Evolutionary conservation across 1,140 invertebrate genomes (phyloP).

Genomic region (Nixonia krombeini): DNA sequence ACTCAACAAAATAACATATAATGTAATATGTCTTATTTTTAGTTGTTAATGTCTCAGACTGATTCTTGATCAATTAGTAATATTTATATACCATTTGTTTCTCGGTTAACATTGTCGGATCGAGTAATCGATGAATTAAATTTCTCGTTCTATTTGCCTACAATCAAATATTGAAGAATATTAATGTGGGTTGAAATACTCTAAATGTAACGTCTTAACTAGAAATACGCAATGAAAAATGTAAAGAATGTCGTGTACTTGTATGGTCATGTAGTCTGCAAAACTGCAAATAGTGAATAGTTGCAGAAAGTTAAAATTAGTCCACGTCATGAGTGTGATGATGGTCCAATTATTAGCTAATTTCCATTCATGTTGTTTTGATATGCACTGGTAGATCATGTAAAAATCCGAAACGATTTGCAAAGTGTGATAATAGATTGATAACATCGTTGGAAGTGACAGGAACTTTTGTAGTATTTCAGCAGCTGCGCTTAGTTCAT

Average conservation of each 20-base stretch:
- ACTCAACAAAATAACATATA: too few relatives aligned
- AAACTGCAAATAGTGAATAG: slow-evolving; percentile 24
- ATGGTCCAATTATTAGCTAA: slow-evolving; percentile 7
- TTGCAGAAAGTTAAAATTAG: slow-evolving; percentile 29
- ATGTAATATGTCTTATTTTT: too few relatives aligned
- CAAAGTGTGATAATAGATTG: slow-evolving; percentile 19
- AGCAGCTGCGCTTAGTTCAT: slow-evolving; percentile 12
- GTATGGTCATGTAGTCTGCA: background rate
- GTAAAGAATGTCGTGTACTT: background rate
- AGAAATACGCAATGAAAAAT: too few relatives aligned
- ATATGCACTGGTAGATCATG: slow-evolving; percentile 13
- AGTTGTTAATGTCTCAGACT: too few relatives aligned
- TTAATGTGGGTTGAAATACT: background rate
- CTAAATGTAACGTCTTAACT: too few relatives aligned
- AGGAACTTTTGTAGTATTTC: slow-evolving; percentile 23
- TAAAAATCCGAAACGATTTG: slow-evolving; percentile 32
- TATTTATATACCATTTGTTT: slow-evolving; percentile 4
- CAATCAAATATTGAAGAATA: background rate
- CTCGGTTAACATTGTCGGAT: background rate
- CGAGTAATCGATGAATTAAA: slow-evolving; percentile 13
- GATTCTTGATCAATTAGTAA: too few relatives aligned
- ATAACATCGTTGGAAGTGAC: slow-evolving; percentile 17
- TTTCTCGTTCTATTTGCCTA: slow-evolving; percentile 13
- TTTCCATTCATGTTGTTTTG: background rate
- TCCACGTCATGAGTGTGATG: slow-evolving; percentile 21